A percentile compares a stretch with the other conserved stretches of the same genome.
phyloP scores from a whole-genome alignment of 2,888 invertebrate genomes.

The Drosophila falleni region DNA sequence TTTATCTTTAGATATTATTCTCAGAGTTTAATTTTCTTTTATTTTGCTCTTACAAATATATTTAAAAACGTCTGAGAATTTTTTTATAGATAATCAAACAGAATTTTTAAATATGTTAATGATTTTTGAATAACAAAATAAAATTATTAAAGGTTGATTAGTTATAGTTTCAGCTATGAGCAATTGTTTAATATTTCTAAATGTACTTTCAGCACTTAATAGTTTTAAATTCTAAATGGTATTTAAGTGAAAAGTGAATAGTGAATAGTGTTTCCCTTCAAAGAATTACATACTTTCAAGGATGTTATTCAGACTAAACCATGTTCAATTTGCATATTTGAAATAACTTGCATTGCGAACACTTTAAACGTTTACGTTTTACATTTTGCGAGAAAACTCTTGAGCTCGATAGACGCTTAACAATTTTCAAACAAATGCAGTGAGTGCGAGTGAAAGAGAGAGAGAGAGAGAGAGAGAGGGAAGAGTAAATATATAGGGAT shows the following conservation, averaged over 20 bases:
- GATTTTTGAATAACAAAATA: too few species aligned
- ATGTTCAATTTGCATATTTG: slow-evolving; percentile 50
- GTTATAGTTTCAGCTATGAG: background rate
- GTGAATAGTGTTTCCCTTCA: slow-evolving; percentile 22
- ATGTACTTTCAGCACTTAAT: background rate
- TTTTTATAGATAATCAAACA: too few species aligned
- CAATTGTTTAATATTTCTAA: background rate
- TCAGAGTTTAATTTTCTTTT: too few species aligned
- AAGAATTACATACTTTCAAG: slow-evolving; percentile 31
- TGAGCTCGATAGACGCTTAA: slow-evolving; percentile 48
- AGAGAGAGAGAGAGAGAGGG: background rate
- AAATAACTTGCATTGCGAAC: slow-evolving; percentile 39
- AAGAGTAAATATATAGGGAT: slow-evolving; percentile 14
- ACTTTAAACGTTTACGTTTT: slow-evolving; percentile 29
- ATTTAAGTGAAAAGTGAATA: slow-evolving; percentile 17
- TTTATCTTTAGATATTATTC: too few species aligned
- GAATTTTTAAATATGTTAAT: too few species aligned
- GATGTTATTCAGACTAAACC: slow-evolving; percentile 32
- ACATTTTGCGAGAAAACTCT: slow-evolving; percentile 26
- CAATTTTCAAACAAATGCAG: slow-evolving; percentile 50
- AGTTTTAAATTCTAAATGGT: background rate
- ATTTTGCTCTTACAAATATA: too few species aligned
- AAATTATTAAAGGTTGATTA: too few species aligned
- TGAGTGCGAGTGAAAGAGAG: background rate
- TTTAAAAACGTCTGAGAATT: too few species aligned